phyloP scores from a whole-genome alignment of 2,888 invertebrate species.

The Tricholauxania praeusta region DNA sequence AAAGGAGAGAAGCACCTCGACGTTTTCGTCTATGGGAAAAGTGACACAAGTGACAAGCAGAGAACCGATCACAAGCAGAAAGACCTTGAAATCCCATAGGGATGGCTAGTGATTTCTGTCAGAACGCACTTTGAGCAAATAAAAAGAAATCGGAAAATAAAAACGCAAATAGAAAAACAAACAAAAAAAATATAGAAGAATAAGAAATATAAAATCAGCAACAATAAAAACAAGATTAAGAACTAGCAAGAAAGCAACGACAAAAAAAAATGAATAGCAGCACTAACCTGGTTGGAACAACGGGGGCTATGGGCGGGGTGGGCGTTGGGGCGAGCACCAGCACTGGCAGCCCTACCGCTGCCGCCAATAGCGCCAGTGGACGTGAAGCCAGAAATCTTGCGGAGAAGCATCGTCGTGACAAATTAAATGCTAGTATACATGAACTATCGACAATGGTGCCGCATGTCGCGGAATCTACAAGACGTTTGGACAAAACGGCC shows the following conservation, averaged over 20 bases:
- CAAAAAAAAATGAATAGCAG: slow-evolving; percentile 21
- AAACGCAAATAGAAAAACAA: slow-evolving; percentile 29
- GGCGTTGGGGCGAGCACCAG: slow-evolving; percentile 13
- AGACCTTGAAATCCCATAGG: slow-evolving; percentile 51
- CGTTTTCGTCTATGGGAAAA: slow-evolving; percentile 24
- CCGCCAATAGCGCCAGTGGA: slow-evolving; percentile 69
- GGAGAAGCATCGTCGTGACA: slow-evolving; percentile 91
- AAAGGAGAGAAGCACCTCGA: slow-evolving; percentile 31
- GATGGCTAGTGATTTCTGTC: slow-evolving; percentile 45
- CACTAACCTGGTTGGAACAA: neutral
- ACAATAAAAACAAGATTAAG: slow-evolving; percentile 13
- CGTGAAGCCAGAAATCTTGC: slow-evolving; percentile 88
- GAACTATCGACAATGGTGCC: slow-evolving; percentile 86
- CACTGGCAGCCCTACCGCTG: slow-evolving; percentile 2
- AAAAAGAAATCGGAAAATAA: slow-evolving; percentile 28
- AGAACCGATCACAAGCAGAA: slow-evolving; percentile 35
- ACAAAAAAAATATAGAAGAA: slow-evolving; percentile 26
- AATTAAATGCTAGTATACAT: slow-evolving; percentile 86
- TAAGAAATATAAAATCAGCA: slow-evolving; percentile 29
- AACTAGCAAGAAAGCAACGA: slow-evolving; percentile 29
- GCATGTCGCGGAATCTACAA: slow-evolving; percentile 82
- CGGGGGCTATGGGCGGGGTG: neutral
- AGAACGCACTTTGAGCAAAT: slow-evolving; percentile 28
- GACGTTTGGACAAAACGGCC: slow-evolving; percentile 91
- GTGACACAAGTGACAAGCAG: slow-evolving; percentile 27